phyloP scores from a whole-genome alignment of 2,888 invertebrate species.

The Cephus pulcher region DNA sequence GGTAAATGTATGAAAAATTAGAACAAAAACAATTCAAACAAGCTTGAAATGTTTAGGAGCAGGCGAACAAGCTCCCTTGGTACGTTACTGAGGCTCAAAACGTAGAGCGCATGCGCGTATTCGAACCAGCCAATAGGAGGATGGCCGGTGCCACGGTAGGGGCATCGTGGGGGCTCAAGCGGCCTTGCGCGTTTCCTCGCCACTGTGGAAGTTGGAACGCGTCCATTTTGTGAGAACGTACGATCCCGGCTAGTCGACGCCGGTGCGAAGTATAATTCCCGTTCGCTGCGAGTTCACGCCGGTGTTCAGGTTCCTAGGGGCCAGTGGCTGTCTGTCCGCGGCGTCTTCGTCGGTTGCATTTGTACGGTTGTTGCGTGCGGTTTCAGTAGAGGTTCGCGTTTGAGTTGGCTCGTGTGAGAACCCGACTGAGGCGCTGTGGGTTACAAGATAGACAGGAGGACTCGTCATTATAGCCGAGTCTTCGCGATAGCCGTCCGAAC shows the following conservation, averaged over 20 bases:
- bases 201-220: slow-evolving; percentile 31
- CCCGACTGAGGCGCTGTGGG: slow-evolving; percentile 16
- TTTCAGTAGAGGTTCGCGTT: neutral
- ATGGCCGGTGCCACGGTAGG: slow-evolving; percentile 16
- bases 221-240: slow-evolving; percentile 56
- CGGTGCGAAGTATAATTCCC: slow-evolving; percentile 55
- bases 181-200: slow-evolving; percentile 41
- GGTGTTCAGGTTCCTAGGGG: slow-evolving; percentile 28
- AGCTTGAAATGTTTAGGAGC: neutral
- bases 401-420: slow-evolving; percentile 1
- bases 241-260: slow-evolving; percentile 62
- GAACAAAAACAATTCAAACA: neutral
- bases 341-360: slow-evolving; percentile 20
- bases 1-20: neutral
- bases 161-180: slow-evolving; percentile 38
- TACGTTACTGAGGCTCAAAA: neutral
- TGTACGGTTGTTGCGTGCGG: neutral
- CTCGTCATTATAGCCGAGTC: slow-evolving; percentile 29
- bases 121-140: slow-evolving; percentile 44
- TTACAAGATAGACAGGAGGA: slow-evolving; percentile 10
- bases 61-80: neutral
- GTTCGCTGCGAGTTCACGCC: slow-evolving; percentile 48
- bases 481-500: slow-evolving; percentile 25
- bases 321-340: slow-evolving; percentile 57
- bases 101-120: slow-evolving; percentile 34